Evolutionary conservation across 2,113 vertebrate genomes (phyloP).

Genomic region (Nettapus auritus): DNA sequence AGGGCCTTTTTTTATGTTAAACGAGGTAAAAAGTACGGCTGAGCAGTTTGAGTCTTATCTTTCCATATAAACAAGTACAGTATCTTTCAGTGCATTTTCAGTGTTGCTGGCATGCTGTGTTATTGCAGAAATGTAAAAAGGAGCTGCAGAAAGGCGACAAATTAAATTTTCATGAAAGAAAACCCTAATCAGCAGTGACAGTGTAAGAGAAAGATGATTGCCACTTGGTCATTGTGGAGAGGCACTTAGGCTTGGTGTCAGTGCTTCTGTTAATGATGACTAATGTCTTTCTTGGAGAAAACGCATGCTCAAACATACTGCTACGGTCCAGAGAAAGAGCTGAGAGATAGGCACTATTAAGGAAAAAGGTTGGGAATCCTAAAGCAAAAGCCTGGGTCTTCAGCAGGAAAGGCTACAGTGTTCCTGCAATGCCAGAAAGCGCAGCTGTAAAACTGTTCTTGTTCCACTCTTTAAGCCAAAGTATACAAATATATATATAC

Average conservation of each 20-base stretch:
- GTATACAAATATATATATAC: not conserved
- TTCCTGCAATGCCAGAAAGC: not conserved
- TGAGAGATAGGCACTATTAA: not conserved
- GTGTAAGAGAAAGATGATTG: slow-evolving; percentile 87
- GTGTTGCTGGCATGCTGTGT: slow-evolving; percentile 24
- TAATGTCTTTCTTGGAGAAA: slow-evolving; percentile 89
- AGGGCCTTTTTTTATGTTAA: not conserved
- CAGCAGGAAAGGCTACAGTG: not conserved
- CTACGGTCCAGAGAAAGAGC: slow-evolving; percentile 39
- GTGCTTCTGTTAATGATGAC: slow-evolving; percentile 93
- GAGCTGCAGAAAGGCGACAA: slow-evolving; percentile 66
- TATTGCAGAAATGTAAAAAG: slow-evolving; percentile 60
- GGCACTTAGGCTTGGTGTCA: slow-evolving; percentile 91
- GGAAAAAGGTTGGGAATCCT: slow-evolving; percentile 33
- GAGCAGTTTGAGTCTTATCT: not conserved
- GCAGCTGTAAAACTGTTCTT: not conserved
- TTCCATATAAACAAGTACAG: not conserved
- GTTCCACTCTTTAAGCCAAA: not conserved
- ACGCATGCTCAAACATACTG: slow-evolving; percentile 76
- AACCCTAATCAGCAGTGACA: slow-evolving; percentile 89
- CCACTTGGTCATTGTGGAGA: slow-evolving; percentile 89
- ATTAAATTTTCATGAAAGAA: slow-evolving; percentile 86
- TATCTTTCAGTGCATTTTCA: slow-evolving; percentile 44
- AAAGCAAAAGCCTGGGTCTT: slow-evolving; percentile 68
- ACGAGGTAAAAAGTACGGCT: slow-evolving; percentile 17